A percentile compares a stretch with the other conserved stretches of the same genome.
phyloP scores from a whole-genome alignment of 2,888 invertebrate genomes.

The Cryptosula pallasiana region DNA sequence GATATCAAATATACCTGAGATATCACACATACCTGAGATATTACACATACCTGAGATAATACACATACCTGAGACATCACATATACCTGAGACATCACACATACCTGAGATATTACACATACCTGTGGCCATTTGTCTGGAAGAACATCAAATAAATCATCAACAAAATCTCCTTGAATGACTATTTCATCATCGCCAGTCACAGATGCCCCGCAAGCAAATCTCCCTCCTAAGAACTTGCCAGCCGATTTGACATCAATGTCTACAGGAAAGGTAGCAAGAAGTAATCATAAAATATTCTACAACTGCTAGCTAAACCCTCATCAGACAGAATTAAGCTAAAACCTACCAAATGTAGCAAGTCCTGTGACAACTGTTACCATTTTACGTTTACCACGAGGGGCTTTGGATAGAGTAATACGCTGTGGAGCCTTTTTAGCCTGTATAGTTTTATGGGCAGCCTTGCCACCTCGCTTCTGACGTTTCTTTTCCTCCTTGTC shows the following conservation, averaged over 20 bases:
- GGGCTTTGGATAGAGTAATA: constrained; percentile 57
- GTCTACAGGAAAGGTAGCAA: constrained; percentile 63
- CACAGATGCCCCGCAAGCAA: constrained; percentile 98
- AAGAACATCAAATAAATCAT: constrained; percentile 93
- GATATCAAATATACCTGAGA: no score
- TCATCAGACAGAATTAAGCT: no score
- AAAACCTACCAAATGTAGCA: constrained; percentile 75
- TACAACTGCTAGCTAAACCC: no score
- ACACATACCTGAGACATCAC: no score
- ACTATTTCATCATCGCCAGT: constrained; percentile 99
- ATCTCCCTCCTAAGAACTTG: constrained; percentile 93
- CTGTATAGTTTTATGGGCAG: constrained; percentile 89
- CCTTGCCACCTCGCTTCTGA: constrained; percentile 95
- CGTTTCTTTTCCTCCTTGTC: constrained; percentile 89
- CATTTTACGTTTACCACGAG: constrained; percentile 96
- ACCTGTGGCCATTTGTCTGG: constrained; percentile 97
- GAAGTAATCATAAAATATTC: no score
- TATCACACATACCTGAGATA: no score
- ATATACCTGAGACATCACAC: no score
- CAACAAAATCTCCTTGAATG: constrained; percentile 97
- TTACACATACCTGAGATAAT: no score
- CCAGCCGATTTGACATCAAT: constrained; percentile 96
- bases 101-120: no score
- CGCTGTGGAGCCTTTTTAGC: constrained; percentile 54
- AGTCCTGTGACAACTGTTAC: constrained; percentile 95